Percentiles rank a stretch among this genome's conserved stretches.
Conservation (phyloP, 2,888 invertebrate genomes). For the Hermodice carunculata region DNA sequence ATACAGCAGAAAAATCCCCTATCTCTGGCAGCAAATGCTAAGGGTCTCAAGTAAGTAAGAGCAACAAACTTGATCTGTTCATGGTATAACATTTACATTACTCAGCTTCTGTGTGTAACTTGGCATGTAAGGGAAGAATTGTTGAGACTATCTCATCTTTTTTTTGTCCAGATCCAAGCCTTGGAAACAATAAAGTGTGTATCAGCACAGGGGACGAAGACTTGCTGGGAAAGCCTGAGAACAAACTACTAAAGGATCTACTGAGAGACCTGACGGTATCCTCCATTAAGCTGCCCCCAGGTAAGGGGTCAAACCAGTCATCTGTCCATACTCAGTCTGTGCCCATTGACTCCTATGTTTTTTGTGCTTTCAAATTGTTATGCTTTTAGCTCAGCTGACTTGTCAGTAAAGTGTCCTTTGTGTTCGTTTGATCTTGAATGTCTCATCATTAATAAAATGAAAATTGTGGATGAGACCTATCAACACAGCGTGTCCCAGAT, state of each 20-base stretch:
- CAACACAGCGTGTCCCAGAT: too few species aligned
- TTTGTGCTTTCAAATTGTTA: too few species aligned
- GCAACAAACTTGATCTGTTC: background rate
- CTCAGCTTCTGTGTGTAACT: background rate
- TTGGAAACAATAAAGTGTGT: conserved; percentile 27
- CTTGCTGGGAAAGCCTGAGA: conserved; percentile 34
- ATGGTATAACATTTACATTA: background rate
- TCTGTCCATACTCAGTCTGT: too few species aligned
- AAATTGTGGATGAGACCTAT: too few species aligned
- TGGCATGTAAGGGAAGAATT: background rate
- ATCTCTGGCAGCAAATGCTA: too few species aligned
- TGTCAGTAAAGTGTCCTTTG: too few species aligned
- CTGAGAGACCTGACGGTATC: conserved; percentile 18
- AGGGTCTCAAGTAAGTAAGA: background rate
- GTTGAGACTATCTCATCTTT: background rate
- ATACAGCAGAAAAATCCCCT: too few species aligned
- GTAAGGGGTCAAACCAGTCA: too few species aligned
- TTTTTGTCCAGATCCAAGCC: conserved; percentile 29
- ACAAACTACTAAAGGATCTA: conserved; percentile 40
- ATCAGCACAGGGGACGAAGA: conserved; percentile 74
- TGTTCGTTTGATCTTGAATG: too few species aligned
- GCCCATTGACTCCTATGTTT: too few species aligned
- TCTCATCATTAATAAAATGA: too few species aligned
- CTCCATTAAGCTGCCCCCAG: conserved; percentile 48
- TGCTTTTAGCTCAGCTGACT: too few species aligned